Conservation (phyloP, 2,888 invertebrate species). For the Stegophylla sp. region DNA sequence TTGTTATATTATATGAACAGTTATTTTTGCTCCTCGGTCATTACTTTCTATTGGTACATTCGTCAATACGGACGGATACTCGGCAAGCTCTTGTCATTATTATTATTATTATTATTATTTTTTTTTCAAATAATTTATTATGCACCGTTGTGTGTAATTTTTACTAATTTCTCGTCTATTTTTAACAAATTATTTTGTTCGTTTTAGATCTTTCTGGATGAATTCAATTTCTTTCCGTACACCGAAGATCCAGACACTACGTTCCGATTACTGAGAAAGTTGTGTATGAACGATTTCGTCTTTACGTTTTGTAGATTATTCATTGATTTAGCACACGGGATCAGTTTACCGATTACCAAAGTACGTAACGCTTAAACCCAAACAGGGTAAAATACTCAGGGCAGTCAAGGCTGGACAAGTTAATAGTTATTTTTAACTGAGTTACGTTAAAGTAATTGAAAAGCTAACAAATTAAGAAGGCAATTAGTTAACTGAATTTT, state of each 20-base stretch:
- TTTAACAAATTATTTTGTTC: neutral
- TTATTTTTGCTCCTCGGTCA: too few relatives aligned
- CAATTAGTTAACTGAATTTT: too few relatives aligned
- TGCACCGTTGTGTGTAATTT: neutral
- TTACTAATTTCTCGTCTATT: neutral
- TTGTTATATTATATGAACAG: too few relatives aligned
- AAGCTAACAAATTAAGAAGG: too few relatives aligned
- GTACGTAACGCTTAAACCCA: conserved; percentile 30
- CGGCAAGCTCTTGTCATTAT: too few relatives aligned
- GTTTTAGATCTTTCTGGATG: conserved; percentile 55
- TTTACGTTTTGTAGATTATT: conserved; percentile 17
- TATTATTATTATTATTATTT: too few relatives aligned
- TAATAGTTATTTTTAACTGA: too few relatives aligned
- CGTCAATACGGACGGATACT: too few relatives aligned
- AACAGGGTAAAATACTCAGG: neutral
- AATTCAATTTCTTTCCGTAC: conserved; percentile 58
- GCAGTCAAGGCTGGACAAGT: too few relatives aligned
- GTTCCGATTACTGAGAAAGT: conserved; percentile 50
- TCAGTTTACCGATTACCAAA: conserved; percentile 50
- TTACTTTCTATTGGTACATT: too few relatives aligned
- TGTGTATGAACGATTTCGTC: conserved; percentile 33
- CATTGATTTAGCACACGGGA: conserved; percentile 44
- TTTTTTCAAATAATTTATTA: neutral
- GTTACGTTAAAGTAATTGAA: too few relatives aligned
- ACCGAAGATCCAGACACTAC: conserved; percentile 59